A percentile compares a stretch with the other conserved stretches of the same genome.
Evolutionary conservation across 2,888 invertebrate genomes (phyloP).

Genomic region (Drosophila tanythrix): DNA sequence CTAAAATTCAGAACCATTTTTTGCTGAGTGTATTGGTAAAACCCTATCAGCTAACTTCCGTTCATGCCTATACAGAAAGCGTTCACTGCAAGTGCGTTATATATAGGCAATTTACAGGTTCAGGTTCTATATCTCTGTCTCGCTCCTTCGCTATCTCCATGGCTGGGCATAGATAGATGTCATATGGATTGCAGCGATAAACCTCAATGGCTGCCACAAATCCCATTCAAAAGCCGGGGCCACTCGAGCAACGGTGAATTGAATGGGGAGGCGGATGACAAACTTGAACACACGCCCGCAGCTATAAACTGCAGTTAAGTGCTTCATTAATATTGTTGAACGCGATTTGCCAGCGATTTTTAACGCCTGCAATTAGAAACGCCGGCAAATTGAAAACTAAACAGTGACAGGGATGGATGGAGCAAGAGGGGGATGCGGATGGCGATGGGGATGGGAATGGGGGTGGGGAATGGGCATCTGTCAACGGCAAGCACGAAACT

Average conservation of each 20-base stretch:
- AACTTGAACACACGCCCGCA: conserved; percentile 64
- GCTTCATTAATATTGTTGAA: conserved; percentile 61
- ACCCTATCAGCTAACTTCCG: not conserved
- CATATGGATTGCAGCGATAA: conserved; percentile 30
- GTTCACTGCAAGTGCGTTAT: not conserved
- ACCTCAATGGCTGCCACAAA: conserved; percentile 36
- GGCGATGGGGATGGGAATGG: not conserved
- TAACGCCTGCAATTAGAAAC: conserved; percentile 71
- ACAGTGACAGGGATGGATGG: conserved; percentile 7
- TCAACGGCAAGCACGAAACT: conserved; percentile 50
- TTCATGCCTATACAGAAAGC: not conserved
- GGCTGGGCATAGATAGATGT: conserved; percentile 27
- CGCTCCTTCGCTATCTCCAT: not conserved
- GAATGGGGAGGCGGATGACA: conserved; percentile 17
- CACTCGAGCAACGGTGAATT: conserved; percentile 31
- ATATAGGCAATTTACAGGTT: not conserved
- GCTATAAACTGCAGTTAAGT: conserved; percentile 71
- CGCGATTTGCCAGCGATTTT: conserved; percentile 63
- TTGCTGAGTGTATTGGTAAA: not conserved
- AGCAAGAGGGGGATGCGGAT: not conserved
- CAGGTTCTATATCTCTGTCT: conserved; percentile 6
- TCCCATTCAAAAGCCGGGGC: conserved; percentile 4
- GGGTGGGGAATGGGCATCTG: conserved; percentile 34
- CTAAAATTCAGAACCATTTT: not conserved
- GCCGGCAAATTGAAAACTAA: conserved; percentile 63